Base-by-base conservation (phyloP, 2,888 invertebrate genomes). In the Dorcus parallelipipedus region DNA sequence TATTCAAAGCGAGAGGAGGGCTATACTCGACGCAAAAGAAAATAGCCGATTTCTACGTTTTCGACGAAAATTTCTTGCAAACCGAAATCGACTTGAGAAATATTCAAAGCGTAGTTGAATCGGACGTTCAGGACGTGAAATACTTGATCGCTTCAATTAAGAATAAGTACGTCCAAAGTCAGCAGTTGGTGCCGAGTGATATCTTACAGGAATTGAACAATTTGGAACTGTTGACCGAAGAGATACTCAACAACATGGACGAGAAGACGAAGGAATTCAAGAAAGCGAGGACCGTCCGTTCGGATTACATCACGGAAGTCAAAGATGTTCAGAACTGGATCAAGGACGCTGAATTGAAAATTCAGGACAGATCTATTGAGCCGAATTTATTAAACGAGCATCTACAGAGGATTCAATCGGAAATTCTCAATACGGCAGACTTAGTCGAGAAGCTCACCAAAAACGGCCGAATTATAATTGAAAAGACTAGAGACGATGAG, bases 191-290 rank as follows among this genome's bases (percentile, higher is more conserved):
- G 63, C 89, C 93, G 60, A 87, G 88, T 64, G 93, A 93, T 82
- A 83, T 92, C 64, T 84, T 85, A 61, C 90, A 91, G 78, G 87
- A 91, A 80, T 81, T 94, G 67, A 92, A 91, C 51, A 85, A 89
- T 63, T 82, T 95, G 71, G 95, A 95, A 79, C 79, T 95, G 66
- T 82, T 90, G 55, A 85, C 90, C 50, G 95, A 95, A 78, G 86
- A 88, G 62, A 82, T 92, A 56, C 83, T 86, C 53, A 88, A 87
- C 69, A 86, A 86, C 51, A 91, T 95, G 90, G 94, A 93, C 73
- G 91, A 92, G 73, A 93, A 93, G 77, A 88, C 90, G 72, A 85
- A 91, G 75, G 93, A 93, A 76, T 90, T 91, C 80, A 92, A 93
- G 76, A 87, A 93, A 64, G 95, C 94, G 23, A 86, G 88, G 70